These are phyloP conservation scores for Phacellophora camtschatica DNA, from an alignment of 30 jellyfish, hydroid and myxozoan species.

Conservation along the genomic window DNA sequence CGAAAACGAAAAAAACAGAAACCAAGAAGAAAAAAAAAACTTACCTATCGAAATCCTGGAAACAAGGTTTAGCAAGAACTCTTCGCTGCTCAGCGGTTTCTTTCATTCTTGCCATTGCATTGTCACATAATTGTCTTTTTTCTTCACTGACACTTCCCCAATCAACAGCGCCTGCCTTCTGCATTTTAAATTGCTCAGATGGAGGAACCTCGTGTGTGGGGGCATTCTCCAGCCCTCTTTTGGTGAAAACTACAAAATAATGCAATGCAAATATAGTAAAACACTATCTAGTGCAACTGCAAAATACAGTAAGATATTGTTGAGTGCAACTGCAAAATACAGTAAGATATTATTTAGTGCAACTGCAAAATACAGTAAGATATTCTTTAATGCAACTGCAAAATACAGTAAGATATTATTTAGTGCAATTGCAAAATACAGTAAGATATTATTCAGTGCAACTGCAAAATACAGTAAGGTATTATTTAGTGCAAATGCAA, in stretches of 20 bases:
- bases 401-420: too few relatives aligned
- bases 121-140: slow-evolving; percentile 33
- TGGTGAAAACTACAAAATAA: slow-evolving; percentile 67
- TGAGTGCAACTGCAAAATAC: too few relatives aligned
- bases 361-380: too few relatives aligned
- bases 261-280: too few relatives aligned
- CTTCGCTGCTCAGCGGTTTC: slow-evolving; percentile 81
- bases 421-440: too few relatives aligned
- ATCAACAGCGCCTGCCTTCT: slow-evolving; percentile 67
- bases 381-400: too few relatives aligned
- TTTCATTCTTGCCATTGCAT: slow-evolving; percentile 71
- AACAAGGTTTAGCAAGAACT: slow-evolving; percentile 87
- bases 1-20: background rate
- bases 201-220: slow-evolving; percentile 71
- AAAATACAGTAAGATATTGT: too few relatives aligned
- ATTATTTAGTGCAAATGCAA: too few relatives aligned
- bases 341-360: too few relatives aligned
- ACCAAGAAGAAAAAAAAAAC: background rate
- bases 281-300: too few relatives aligned
- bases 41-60: slow-evolving; percentile 96
- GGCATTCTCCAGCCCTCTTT: slow-evolving; percentile 81
- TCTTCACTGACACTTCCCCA: slow-evolving; percentile 62
- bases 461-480: too few relatives aligned
- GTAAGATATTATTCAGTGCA: too few relatives aligned
- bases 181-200: slow-evolving; percentile 41